These are phyloP conservation scores for Threskiornis aethiopicus DNA, from an alignment of 2,797 vertebrate genomes.

Conservation along the genomic window DNA sequence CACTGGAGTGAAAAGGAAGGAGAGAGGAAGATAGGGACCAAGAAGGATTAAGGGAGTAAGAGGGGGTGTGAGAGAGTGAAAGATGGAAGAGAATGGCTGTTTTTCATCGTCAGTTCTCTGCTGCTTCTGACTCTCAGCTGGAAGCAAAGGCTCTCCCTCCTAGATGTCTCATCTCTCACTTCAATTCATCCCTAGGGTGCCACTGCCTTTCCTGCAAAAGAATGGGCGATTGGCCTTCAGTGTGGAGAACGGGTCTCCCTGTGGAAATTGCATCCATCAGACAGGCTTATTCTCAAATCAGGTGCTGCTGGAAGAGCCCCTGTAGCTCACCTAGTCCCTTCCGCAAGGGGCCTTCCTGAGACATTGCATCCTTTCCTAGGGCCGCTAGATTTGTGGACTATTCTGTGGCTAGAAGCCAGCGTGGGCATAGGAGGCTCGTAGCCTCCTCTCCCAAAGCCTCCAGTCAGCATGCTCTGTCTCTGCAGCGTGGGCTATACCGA, in stretches of 20 bases:
- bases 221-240: accelerated
- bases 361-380: neutral
- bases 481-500: neutral
- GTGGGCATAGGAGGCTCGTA: neutral
- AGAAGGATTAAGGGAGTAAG: neutral
- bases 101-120: neutral
- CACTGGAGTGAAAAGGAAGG: neutral
- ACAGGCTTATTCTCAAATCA: accelerated
- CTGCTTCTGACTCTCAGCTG: neutral
- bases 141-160: neutral
- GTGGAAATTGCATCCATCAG: neutral
- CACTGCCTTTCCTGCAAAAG: neutral
- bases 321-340: neutral
- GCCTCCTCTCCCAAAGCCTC: neutral
- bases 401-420: neutral
- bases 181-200: neutral
- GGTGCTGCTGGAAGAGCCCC: neutral
- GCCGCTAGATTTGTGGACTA: accelerated
- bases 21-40: neutral
- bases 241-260: accelerated
- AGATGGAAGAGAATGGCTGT: neutral
- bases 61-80: neutral
- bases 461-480: neutral
- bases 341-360: neutral
- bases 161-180: accelerated